Conservation (phyloP, 2,113 vertebrate species). For the cat (Felis catus) region F.catus_Fca126_mat1.0 CM031411.1:48119001-48119500, state of each 20-base stretch:
- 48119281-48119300: background rate
- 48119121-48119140: conserved; percentile 93
- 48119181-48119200: conserved; percentile 91
- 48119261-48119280: background rate
- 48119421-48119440: background rate
- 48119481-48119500: background rate
- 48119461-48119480: background rate
- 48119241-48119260: conserved; percentile 73
- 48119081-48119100: conserved; percentile 93
- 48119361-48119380: background rate
- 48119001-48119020: conserved; percentile 95
- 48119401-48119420: background rate
- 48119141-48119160: conserved; percentile 92
- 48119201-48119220: conserved; percentile 93
- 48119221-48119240: conserved; percentile 94
- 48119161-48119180: conserved; percentile 88
- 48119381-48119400: background rate
- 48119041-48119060: conserved; percentile 90
- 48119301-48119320: background rate
- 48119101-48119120: conserved; percentile 91
- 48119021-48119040: conserved; percentile 95
- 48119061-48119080: conserved; percentile 92
- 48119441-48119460: background rate
- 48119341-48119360: background rate
- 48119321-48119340: conserved; percentile 20